These are phyloP conservation scores for Himalopsyche tibetana DNA, from an alignment of 2,888 invertebrate genomes.

Conservation along the genomic window DNA sequence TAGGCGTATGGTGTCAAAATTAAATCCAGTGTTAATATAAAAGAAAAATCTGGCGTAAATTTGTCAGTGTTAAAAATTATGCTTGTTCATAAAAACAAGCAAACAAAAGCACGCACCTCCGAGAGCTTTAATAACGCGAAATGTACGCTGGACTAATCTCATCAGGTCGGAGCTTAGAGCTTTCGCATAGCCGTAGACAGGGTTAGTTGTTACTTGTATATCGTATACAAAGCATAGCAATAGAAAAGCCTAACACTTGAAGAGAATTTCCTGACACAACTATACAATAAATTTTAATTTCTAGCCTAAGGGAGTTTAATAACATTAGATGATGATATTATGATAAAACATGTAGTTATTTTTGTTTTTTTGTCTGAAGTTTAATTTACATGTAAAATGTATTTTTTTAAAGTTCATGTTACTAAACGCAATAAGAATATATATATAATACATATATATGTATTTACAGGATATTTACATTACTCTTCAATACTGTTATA, in stretches of 20 bases:
- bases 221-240: background rate
- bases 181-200: background rate
- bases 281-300: background rate
- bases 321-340: too few relatives aligned
- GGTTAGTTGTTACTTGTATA: background rate
- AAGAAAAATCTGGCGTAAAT: slow-evolving; percentile 3
- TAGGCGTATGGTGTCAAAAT: too few relatives aligned
- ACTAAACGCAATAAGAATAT: too few relatives aligned
- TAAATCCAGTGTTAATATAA: background rate
- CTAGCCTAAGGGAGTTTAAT: background rate
- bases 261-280: background rate
- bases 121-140: slow-evolving; percentile 19
- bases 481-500: too few relatives aligned
- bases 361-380: too few relatives aligned
- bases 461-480: too few relatives aligned
- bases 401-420: too few relatives aligned
- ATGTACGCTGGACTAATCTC: background rate
- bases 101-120: slow-evolving; percentile 7
- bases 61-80: slow-evolving; percentile 10
- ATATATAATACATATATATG: too few relatives aligned
- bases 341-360: too few relatives aligned
- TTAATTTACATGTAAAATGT: too few relatives aligned
- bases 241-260: background rate
- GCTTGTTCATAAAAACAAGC: slow-evolving; percentile 4
- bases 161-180: slow-evolving; percentile 8